phyloP scores from a whole-genome alignment of 2,888 invertebrate genomes.

The Nomada goodeniana region DNA sequence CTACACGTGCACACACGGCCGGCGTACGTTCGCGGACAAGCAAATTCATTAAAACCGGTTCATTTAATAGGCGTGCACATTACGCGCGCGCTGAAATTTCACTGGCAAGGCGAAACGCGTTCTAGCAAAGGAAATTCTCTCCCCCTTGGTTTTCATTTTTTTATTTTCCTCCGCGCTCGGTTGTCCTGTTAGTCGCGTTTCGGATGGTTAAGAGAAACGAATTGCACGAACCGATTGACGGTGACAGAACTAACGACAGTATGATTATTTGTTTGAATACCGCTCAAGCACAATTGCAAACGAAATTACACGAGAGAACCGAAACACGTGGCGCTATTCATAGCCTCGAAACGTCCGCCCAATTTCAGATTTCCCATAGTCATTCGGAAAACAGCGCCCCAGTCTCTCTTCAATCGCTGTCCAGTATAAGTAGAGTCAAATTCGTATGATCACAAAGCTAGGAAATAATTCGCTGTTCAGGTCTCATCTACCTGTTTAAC shows the following conservation, averaged over 20 bases:
- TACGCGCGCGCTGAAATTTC: constrained; percentile 53
- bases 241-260: not conserved
- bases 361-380: too few species aligned
- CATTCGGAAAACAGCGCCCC: too few species aligned
- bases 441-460: too few species aligned
- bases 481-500: too few species aligned
- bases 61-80: constrained; percentile 57
- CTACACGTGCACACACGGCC: constrained; percentile 39
- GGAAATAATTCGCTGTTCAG: too few species aligned
- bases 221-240: constrained; percentile 7
- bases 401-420: too few species aligned
- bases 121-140: constrained; percentile 19
- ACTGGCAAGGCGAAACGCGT: constrained; percentile 20
- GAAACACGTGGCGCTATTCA: too few species aligned
- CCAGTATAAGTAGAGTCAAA: too few species aligned
- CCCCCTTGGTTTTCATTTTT: not conserved
- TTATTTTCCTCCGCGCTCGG: not conserved
- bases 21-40: constrained; percentile 42
- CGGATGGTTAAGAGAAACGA: constrained; percentile 10
- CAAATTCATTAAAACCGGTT: constrained; percentile 63
- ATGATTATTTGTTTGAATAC: not conserved
- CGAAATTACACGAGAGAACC: too few species aligned
- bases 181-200: constrained; percentile 2
- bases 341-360: too few species aligned
- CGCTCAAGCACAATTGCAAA: not conserved